phyloP scores from a whole-genome alignment of 1,140 invertebrate genomes.

The Vollenhovia emeryi region DNA sequence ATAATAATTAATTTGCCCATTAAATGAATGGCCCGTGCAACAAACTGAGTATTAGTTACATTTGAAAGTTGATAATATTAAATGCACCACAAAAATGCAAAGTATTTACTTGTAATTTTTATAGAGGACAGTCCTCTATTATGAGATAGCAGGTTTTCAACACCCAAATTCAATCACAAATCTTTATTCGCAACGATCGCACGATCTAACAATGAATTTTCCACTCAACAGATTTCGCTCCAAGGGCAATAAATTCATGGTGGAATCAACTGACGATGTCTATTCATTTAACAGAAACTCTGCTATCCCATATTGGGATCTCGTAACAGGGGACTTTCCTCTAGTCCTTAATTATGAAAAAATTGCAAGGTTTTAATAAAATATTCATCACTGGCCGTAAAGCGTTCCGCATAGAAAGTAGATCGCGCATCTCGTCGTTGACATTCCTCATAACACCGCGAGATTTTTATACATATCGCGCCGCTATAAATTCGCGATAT shows the following conservation, averaged over 20 bases:
- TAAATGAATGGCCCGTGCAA: neutral
- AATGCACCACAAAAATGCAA: neutral
- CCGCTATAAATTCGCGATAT: constrained; percentile 14
- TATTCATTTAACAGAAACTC: no score
- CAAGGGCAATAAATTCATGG: no score
- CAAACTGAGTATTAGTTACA: neutral
- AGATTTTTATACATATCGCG: constrained; percentile 2
- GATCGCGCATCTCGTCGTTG: neutral
- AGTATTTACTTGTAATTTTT: neutral
- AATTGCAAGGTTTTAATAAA: neutral
- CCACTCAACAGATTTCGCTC: no score
- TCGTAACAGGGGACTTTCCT: no score
- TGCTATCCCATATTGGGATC: no score
- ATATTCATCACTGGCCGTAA: neutral
- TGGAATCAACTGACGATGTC: no score
- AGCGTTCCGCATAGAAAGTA: constrained; percentile 9
- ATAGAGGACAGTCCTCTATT: no score
- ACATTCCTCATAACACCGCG: neutral
- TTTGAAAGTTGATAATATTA: neutral
- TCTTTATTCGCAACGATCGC: no score
- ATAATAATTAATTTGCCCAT: neutral
- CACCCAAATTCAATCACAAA: no score
- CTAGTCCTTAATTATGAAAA: neutral
- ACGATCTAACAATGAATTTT: no score
- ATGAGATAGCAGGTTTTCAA: no score